Evolutionary conservation across 1,140 invertebrate species (phyloP).

Genomic region (Drosophila yakuba): DNA sequence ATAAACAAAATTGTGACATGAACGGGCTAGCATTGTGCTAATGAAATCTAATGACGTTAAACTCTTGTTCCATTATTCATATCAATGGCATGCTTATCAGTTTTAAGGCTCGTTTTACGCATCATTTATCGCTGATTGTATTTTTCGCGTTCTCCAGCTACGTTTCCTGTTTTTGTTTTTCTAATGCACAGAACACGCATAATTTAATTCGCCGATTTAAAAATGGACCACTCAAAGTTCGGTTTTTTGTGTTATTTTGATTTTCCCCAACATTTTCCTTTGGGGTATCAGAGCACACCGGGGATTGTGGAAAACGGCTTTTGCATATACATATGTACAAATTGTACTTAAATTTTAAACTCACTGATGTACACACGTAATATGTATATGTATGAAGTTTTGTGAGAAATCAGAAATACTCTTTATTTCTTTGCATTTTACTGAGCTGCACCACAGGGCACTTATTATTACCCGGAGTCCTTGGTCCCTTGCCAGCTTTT

Average conservation of each 20-base stretch:
- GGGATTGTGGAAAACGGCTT: conserved; percentile 43
- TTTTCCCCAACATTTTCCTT: conserved; percentile 24
- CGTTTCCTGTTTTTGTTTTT: conserved; percentile 16
- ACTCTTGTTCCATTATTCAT: background rate
- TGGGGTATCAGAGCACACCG: conserved; percentile 10
- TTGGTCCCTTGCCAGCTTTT: conserved; percentile 6
- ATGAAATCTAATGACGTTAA: background rate
- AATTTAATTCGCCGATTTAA: conserved; percentile 78
- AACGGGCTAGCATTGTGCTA: no score
- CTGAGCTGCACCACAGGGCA: conserved; percentile 50
- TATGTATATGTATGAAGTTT: background rate
- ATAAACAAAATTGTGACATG: no score
- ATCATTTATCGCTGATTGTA: conserved; percentile 43
- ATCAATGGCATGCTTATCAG: conserved; percentile 56
- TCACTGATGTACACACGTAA: conserved; percentile 18
- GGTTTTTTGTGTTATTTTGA: background rate
- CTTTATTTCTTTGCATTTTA: conserved; percentile 10
- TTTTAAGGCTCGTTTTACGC: conserved; percentile 67
- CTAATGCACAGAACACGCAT: conserved; percentile 74
- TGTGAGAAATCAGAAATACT: conserved; percentile 27
- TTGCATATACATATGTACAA: conserved; percentile 50
- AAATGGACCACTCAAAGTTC: conserved; percentile 68
- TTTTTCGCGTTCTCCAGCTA: background rate
- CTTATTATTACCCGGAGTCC: conserved; percentile 25
- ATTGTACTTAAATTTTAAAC: conserved; percentile 32